Conservation (phyloP, 1,140 invertebrate species). For the Sarcophaga bullata region DNA sequence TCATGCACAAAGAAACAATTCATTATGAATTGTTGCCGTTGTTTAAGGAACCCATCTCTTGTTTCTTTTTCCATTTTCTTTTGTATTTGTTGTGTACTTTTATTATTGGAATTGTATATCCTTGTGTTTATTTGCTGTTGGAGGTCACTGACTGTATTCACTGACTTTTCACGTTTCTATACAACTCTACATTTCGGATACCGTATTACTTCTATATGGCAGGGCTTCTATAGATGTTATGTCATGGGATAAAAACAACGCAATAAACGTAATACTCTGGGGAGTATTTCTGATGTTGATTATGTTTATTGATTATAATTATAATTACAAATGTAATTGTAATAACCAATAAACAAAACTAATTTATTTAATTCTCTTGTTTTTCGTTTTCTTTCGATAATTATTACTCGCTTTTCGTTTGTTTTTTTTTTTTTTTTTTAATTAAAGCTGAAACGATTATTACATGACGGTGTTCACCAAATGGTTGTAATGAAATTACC, state of each 20-base stretch:
- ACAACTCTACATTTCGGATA: too few species aligned
- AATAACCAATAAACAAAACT: neutral
- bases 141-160: neutral
- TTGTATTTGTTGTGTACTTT: neutral
- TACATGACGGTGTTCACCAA: neutral
- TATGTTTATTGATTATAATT: neutral
- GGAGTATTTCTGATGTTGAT: neutral
- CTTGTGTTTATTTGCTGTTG: neutral
- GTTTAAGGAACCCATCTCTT: conserved; percentile 10
- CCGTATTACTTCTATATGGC: neutral
- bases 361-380: neutral
- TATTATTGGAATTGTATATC: neutral
- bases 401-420: neutral
- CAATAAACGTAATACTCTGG: neutral
- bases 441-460: neutral
- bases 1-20: conserved; percentile 2
- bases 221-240: neutral
- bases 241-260: neutral
- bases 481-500: too few species aligned
- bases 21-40: conserved; percentile 36
- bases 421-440: neutral
- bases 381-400: neutral
- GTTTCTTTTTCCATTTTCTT: neutral
- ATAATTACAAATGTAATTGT: neutral
- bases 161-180: neutral